phyloP scores from a whole-genome alignment of 53 echinoderm and acorn worm species.

The Apostichopus leukothele region DNA sequence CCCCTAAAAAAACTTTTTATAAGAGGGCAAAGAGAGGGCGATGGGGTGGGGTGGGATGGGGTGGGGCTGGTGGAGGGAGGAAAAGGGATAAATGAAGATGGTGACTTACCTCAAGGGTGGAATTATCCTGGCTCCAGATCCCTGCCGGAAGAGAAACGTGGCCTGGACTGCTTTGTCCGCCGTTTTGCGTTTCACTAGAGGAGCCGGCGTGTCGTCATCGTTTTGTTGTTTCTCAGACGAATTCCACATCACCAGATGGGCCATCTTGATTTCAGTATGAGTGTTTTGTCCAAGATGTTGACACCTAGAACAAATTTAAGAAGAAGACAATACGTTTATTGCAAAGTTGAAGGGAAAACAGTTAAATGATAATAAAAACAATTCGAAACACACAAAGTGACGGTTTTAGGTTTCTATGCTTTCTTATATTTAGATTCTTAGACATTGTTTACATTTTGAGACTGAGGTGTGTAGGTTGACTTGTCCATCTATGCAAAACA shows the following conservation, averaged over 20 bases:
- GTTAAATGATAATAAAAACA: too few species aligned
- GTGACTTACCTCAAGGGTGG: conserved; percentile 33
- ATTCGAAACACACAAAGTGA: too few species aligned
- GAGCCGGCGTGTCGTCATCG: conserved; percentile 29
- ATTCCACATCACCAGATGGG: conserved; percentile 38
- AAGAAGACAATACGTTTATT: too few species aligned
- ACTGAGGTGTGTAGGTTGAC: too few species aligned
- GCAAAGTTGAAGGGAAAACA: too few species aligned
- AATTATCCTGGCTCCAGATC: conserved; percentile 37
- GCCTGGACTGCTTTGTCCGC: conserved; percentile 45
- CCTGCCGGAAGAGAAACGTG: conserved; percentile 35
- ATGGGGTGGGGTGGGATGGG: background rate
- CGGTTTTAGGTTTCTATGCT: too few species aligned
- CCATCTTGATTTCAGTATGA: background rate
- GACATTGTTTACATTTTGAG: too few species aligned
- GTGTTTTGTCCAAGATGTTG: too few species aligned
- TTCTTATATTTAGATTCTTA: too few species aligned
- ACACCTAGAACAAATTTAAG: too few species aligned
- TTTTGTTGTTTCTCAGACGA: conserved; percentile 19
- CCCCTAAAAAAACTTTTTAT: too few species aligned
- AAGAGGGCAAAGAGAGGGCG: background rate
- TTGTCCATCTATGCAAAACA: too few species aligned
- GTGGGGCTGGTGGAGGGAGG: background rate
- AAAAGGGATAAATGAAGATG: background rate
- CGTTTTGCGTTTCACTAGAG: conserved; percentile 32